phyloP scores from a whole-genome alignment of 1,140 invertebrate genomes.

The Neodiprion pinetum region DNA sequence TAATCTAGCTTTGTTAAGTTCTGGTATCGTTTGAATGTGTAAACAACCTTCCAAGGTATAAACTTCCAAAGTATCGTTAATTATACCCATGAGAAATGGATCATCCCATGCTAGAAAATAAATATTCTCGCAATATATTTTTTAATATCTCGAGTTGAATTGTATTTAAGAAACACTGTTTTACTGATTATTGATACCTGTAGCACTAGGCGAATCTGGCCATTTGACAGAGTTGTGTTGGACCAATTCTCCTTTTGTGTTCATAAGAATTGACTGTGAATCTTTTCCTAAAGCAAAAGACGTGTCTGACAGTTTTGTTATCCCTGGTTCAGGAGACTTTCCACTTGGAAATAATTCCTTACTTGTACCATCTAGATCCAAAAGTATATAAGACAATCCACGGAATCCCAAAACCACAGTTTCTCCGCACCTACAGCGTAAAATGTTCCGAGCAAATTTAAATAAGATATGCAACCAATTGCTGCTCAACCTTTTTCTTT shows the following conservation, averaged over 20 bases:
- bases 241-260: conserved; percentile 73
- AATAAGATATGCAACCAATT: too few relatives aligned
- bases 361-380: conserved; percentile 65
- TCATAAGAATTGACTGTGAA: conserved; percentile 83
- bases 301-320: conserved; percentile 76
- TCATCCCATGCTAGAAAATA: conserved; percentile 82
- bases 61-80: conserved; percentile 83
- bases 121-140: conserved; percentile 18
- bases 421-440: conserved; percentile 51
- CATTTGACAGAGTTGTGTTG: conserved; percentile 79
- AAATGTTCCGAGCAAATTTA: not conserved
- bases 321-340: conserved; percentile 83
- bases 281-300: conserved; percentile 83
- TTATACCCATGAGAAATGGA: conserved; percentile 86
- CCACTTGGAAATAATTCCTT: conserved; percentile 88
- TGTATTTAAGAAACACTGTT: conserved; percentile 25
- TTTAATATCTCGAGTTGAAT: too few relatives aligned
- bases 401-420: conserved; percentile 55
- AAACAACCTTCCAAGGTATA: conserved; percentile 75
- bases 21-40: conserved; percentile 62
- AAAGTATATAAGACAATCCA: conserved; percentile 56
- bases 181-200: conserved; percentile 65
- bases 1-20: conserved; percentile 75
- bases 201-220: conserved; percentile 78
- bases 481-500: too few relatives aligned